phyloP scores from a whole-genome alignment of 1,140 invertebrate species.

The Drosophila serrata region DNA sequence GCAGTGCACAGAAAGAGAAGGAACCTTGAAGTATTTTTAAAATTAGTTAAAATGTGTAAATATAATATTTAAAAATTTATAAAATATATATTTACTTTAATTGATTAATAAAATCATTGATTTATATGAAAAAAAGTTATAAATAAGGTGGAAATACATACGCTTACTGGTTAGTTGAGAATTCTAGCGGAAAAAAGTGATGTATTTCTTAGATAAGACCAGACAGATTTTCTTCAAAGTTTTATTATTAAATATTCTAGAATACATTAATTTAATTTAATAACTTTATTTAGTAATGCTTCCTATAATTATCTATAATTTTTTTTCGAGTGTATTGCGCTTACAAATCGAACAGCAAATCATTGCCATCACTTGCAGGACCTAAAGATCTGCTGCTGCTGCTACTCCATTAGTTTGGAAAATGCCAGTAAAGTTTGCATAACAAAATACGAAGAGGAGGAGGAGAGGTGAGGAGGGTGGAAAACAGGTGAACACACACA shows the following conservation, averaged over 20 bases:
- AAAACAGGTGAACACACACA: constrained; percentile 22
- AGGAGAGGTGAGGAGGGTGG: background rate
- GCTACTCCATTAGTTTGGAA: constrained; percentile 31
- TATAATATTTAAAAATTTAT: background rate
- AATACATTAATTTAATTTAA: background rate
- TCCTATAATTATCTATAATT: background rate
- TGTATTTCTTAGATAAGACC: no score
- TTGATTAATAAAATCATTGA: background rate
- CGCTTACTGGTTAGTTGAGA: background rate
- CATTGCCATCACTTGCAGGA: constrained; percentile 61
- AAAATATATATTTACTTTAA: background rate
- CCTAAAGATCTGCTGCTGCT: constrained; percentile 19
- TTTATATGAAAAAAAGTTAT: background rate
- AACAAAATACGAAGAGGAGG: constrained; percentile 35
- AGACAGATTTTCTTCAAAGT: no score
- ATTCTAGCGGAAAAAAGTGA: background rate
- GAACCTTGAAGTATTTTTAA: background rate
- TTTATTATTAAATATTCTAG: background rate
- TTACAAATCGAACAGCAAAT: constrained; percentile 62
- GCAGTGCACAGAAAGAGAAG: background rate
- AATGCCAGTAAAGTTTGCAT: constrained; percentile 64
- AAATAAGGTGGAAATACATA: background rate
- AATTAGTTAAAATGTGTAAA: no score
- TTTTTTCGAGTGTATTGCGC: background rate
- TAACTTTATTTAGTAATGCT: no score